Evolutionary conservation across 2,797 vertebrate genomes (phyloP).

Genomic region (Lepus oiostolus): DNA sequence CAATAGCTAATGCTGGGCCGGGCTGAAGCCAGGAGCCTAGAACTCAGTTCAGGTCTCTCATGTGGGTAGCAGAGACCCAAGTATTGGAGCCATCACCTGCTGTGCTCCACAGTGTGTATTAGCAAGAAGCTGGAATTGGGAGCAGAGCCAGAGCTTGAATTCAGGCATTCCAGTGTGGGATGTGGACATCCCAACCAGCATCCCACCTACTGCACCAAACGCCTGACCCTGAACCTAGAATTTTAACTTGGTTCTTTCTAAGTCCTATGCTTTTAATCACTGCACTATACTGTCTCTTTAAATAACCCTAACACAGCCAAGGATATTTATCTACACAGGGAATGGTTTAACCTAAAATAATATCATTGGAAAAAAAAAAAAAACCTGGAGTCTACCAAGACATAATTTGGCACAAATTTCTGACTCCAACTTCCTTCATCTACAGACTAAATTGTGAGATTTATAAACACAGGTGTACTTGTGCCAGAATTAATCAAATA

Average conservation of each 20-base stretch:
- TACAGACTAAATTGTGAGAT: slow-evolving; percentile 62
- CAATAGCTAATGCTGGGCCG: no score
- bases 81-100: no score
- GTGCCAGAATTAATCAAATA: slow-evolving; percentile 69
- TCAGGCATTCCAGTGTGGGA: no score
- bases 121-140: no score
- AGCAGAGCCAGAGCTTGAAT: no score
- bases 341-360: slow-evolving; percentile 74
- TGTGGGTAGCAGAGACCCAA: no score
- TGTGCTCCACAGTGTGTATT: no score
- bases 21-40: no score
- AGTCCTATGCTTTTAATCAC: not conserved
- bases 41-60: no score
- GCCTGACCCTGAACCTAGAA: not conserved
- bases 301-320: slow-evolving; percentile 36
- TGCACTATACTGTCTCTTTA: slow-evolving; percentile 53
- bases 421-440: slow-evolving; percentile 58
- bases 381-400: slow-evolving; percentile 48
- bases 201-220: no score
- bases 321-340: slow-evolving; percentile 64
- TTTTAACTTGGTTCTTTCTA: slow-evolving; percentile 38
- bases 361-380: slow-evolving; percentile 2
- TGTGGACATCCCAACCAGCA: no score
- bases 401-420: slow-evolving; percentile 67
- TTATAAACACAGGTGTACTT: slow-evolving; percentile 70